Evolutionary conservation across 1,140 invertebrate species (phyloP).

Genomic region (Hormaphis cornu): DNA sequence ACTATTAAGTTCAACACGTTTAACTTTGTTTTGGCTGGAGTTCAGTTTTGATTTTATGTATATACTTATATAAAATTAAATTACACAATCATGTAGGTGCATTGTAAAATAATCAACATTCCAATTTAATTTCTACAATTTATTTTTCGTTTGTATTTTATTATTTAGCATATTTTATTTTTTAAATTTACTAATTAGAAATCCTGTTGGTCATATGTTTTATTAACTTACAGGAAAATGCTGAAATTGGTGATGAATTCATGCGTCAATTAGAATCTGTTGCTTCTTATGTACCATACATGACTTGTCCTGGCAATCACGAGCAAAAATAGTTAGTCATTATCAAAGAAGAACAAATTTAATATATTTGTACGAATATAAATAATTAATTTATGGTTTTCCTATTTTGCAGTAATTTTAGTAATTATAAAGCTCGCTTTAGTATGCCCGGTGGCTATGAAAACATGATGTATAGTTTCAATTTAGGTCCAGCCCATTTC

Average conservation of each 20-base stretch:
- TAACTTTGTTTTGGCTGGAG: no score
- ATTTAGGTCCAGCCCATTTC: constrained; percentile 86
- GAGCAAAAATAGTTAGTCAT: constrained; percentile 68
- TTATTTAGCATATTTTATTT: not conserved
- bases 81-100: no score
- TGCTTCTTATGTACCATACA: constrained; percentile 81
- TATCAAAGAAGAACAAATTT: not conserved
- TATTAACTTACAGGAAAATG: constrained; percentile 29
- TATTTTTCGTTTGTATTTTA: not conserved
- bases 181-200: no score
- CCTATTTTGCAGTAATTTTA: constrained; percentile 71
- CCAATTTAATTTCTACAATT: no score
- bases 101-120: no score
- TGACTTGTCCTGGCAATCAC: constrained; percentile 86
- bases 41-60: no score
- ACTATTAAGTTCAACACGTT: no score
- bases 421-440: constrained; percentile 74
- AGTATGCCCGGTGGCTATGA: constrained; percentile 72
- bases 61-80: no score
- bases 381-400: constrained; percentile 26
- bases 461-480: constrained; percentile 78
- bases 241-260: constrained; percentile 65
- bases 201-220: not conserved
- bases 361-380: not conserved
- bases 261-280: constrained; percentile 81